Evolutionary conservation across 2,113 vertebrate genomes (phyloP), one percentile per base, ranked within the genome.

Genomic region (Porphyrio hochstetteri): DNA sequence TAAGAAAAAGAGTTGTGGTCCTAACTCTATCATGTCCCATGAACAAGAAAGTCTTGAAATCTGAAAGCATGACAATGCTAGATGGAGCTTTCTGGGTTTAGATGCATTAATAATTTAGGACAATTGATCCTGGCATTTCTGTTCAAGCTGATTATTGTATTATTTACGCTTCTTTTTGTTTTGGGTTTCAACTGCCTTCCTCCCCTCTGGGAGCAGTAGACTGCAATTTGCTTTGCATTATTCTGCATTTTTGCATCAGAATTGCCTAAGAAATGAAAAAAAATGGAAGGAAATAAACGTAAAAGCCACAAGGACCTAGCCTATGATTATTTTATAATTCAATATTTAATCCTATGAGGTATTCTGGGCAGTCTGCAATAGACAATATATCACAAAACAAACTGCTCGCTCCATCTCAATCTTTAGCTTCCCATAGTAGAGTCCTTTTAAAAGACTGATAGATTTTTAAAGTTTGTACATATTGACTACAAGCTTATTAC

Each of bases 251-350:
- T 96, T 83, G 42, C 84, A 92, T 76, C 38, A 97, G 79, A 92
- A 94, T 70, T 88, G 55, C 79, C 27, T 36, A 80, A 77, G 90
- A 94, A 97, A 95, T 86, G 92, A 88, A 95, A 93, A 95, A 70
- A 93, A 91, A 94, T 96, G 79, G 85, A 85, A 95, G 84, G 36
- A 93, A 93, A 95, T 88, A 94, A 93, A 94, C 36, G 90, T 75
- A 92, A 85, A 96, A 93, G 33, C 40, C 52, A 90, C 35, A 59
- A 93, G 33, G n/a, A 88, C 21, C 55, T 67, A 42, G 63, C 60
- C 81, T 83, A 86, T 78, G 50, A 86, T 90, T 93, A 92, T 88
- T 92, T 94, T 86, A 75, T 77, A 81, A 93, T 93, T 86, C 80
- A 94, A 88, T 93, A 90, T 90, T 90, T 93, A 94, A 77, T 81